Base-by-base conservation (phyloP, 2,888 invertebrate genomes). In the Pheosia gnoma region DNA sequence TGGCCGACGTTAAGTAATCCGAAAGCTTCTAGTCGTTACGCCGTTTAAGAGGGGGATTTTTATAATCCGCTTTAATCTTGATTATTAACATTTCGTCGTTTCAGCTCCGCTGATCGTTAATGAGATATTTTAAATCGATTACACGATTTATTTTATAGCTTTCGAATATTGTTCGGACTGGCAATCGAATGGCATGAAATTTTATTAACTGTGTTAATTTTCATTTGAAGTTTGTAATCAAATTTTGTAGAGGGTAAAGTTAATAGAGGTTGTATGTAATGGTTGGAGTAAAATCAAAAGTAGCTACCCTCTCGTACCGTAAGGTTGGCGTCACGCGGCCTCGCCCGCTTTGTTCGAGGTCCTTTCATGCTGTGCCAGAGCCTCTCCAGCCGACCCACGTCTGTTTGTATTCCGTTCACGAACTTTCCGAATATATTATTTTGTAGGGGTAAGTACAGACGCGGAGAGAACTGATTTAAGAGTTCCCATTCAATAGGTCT, bases 321-420 rank as follows among this genome's bases (percentile, higher is more conserved):
- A 74, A 79, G 80, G 79, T 74, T 79, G 76, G 76, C 80, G 80
- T 85, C 83, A 84, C 81, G 79, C 77, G 82, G 79, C n/a, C 82
- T 82, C 61, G 66, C 70, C 65, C 81, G 84, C 85, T 89, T 89
- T 89, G 86, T 89, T 88, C 80, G 79, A 79, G 77, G 72, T 82
- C 81, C 82, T 85, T 88, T 86, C 84, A 87, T 85, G 78, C 83
- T 81, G 72, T 82, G 83, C 83, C 83, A 77, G 81, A 79, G 81
- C 82, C 83, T 83, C 86, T 87, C 81, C 81, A 85, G 76, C 65
- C 85, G 81, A 77, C 83, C 84, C 85, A 74, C 67, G 78, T 80
- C 78, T 89, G 86, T 91, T 91, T 89, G 87, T 91, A 91, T 91
- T 91, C 89, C 83, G 88, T 89, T 86, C 91, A 88, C 91, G 90